Conservation (phyloP, 2,888 invertebrate species). For the Pecten maximus region DNA sequence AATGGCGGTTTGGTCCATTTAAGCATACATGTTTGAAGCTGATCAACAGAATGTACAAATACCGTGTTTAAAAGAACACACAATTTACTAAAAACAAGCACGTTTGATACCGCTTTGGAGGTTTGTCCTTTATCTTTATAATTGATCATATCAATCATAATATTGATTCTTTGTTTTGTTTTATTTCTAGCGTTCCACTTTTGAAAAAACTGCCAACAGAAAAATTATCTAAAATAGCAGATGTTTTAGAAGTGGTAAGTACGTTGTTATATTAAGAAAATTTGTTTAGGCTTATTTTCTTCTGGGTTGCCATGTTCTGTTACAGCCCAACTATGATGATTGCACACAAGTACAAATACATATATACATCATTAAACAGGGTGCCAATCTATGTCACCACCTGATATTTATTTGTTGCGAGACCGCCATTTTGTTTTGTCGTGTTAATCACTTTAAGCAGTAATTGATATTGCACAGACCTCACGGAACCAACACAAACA, state of each 20-base stretch:
- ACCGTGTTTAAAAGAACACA: too few species aligned
- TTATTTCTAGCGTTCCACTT: slow-evolving; percentile 87
- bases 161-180: not conserved
- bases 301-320: too few species aligned
- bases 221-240: slow-evolving; percentile 91
- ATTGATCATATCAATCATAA: not conserved
- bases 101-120: not conserved
- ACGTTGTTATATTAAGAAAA: not conserved
- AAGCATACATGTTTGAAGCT: not conserved
- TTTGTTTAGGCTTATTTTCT: too few species aligned
- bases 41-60: not conserved
- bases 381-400: too few species aligned
- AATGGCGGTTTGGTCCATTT: not conserved
- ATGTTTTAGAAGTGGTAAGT: slow-evolving; percentile 92
- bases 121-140: not conserved
- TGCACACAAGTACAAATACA: too few species aligned
- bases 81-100: not conserved
- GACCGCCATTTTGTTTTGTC: too few species aligned
- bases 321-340: too few species aligned
- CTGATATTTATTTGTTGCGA: too few species aligned
- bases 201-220: slow-evolving; percentile 89
- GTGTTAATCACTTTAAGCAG: too few species aligned
- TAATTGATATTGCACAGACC: too few species aligned
- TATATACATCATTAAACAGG: too few species aligned
- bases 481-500: too few species aligned